Evolutionary conservation across 1,140 invertebrate genomes (phyloP).

Genomic region (Drosophila tsacasi): DNA sequence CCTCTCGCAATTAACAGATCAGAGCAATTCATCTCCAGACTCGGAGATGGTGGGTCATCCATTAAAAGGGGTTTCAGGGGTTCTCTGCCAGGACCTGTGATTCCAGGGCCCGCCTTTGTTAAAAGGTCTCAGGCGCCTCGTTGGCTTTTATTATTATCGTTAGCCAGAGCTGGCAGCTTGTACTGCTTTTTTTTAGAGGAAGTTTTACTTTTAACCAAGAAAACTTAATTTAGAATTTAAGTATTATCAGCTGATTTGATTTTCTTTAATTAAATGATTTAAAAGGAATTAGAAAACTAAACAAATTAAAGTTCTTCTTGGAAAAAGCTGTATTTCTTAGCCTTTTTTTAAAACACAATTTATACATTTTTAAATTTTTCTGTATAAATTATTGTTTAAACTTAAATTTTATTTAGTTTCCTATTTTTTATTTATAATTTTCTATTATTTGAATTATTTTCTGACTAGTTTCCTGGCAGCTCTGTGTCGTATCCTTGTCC

Average conservation of each 20-base stretch:
- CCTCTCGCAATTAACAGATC: slow-evolving; percentile 75
- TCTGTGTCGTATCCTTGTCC: slow-evolving; percentile 18
- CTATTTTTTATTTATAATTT: not conserved
- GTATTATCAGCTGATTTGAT: not conserved
- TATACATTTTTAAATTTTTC: fast-evolving
- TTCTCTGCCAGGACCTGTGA: slow-evolving; percentile 17
- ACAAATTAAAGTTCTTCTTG: too few relatives aligned
- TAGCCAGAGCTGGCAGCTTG: slow-evolving; percentile 31
- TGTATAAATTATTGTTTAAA: not conserved
- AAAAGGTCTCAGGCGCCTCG: slow-evolving; percentile 53
- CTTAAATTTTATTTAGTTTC: too few relatives aligned
- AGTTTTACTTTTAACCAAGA: not conserved
- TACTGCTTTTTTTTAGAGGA: not conserved
- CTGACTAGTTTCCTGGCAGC: not conserved
- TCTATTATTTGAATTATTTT: not conserved
- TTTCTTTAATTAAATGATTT: not conserved
- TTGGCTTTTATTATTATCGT: slow-evolving; percentile 72
- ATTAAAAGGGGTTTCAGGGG: slow-evolving; percentile 25
- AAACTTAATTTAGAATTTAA: not conserved
- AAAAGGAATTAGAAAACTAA: too few relatives aligned
- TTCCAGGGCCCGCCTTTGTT: slow-evolving; percentile 24
- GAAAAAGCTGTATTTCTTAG: too few relatives aligned
- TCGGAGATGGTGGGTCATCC: slow-evolving; percentile 7
- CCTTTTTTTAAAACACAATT: not conserved
- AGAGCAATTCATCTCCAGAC: slow-evolving; percentile 46